Evolutionary conservation across 1,140 invertebrate genomes (phyloP).

Genomic region (Drosophila parabipectinata): DNA sequence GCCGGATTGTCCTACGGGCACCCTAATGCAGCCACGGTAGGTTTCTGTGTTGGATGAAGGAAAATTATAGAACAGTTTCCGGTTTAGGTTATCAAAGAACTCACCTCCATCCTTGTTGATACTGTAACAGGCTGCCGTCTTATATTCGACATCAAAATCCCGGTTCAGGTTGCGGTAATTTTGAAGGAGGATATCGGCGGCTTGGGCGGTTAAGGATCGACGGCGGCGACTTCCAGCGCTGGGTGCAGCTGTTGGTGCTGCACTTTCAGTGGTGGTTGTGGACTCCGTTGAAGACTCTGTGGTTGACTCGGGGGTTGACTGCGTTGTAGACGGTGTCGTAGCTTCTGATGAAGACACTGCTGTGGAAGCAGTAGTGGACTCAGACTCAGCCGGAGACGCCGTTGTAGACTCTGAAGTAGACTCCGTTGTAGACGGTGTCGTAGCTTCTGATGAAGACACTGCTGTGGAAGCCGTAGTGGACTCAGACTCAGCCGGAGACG

Average conservation of each 20-base stretch:
- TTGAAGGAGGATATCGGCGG: constrained; percentile 44
- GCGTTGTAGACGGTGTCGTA: neutral
- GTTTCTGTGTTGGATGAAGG: constrained; percentile 15
- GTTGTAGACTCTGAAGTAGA: constrained; percentile 1
- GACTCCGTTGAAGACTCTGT: neutral
- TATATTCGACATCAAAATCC: constrained; percentile 16
- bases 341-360: constrained; percentile 1
- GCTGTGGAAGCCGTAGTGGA: no score
- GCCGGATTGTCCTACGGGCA: constrained; percentile 30
- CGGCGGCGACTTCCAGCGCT: constrained; percentile 7
- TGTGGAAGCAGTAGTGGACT: neutral
- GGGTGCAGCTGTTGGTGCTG: neutral
- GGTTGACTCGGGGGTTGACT: neutral
- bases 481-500: neutral
- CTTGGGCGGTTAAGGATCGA: constrained; percentile 40
- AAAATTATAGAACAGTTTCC: neutral
- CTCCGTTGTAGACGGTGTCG: neutral
- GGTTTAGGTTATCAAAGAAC: neutral
- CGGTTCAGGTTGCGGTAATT: constrained; percentile 49
- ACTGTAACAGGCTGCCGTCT: constrained; percentile 61
- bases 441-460: neutral
- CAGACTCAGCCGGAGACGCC: neutral
- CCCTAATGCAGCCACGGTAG: constrained; percentile 58
- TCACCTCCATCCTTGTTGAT: constrained; percentile 51
- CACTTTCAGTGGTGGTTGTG: neutral